These are phyloP conservation scores for Macquaria ambigua DNA, from an alignment of 2,113 vertebrate species.

Conservation along the genomic window DNA sequence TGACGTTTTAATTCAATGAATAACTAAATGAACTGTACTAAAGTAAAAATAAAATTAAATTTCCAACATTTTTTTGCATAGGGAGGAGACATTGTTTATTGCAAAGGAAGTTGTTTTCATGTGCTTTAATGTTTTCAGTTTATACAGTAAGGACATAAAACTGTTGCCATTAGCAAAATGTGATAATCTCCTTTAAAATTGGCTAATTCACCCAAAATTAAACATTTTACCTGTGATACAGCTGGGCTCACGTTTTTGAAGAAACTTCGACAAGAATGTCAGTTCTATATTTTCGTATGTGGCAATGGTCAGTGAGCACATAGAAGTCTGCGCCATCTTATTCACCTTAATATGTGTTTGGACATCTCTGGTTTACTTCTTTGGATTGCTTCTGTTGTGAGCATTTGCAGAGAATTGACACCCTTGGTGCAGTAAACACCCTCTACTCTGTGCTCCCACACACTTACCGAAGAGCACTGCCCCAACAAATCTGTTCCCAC, in stretches of 20 bases:
- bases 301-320: neutral
- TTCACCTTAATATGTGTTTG: neutral
- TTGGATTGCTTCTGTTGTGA: conserved; percentile 18
- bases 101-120: neutral
- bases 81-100: neutral
- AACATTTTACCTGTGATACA: neutral
- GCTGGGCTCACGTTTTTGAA: neutral
- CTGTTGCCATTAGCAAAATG: neutral
- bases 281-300: neutral
- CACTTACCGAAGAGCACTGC: conserved; percentile 33
- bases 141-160: neutral
- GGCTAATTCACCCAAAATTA: neutral
- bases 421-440: conserved; percentile 29
- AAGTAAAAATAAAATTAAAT: neutral
- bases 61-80: neutral
- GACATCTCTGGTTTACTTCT: conserved; percentile 6
- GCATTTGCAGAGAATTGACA: conserved; percentile 27
- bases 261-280: neutral
- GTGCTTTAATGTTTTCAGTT: neutral
- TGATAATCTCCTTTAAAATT: neutral
- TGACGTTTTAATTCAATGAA: neutral
- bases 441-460: conserved; percentile 32
- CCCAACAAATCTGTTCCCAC: conserved; percentile 41
- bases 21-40: neutral
- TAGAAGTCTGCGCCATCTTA: neutral